Conservation (phyloP, 2,113 vertebrate species). For the Pollimyrus isidori region DNA sequence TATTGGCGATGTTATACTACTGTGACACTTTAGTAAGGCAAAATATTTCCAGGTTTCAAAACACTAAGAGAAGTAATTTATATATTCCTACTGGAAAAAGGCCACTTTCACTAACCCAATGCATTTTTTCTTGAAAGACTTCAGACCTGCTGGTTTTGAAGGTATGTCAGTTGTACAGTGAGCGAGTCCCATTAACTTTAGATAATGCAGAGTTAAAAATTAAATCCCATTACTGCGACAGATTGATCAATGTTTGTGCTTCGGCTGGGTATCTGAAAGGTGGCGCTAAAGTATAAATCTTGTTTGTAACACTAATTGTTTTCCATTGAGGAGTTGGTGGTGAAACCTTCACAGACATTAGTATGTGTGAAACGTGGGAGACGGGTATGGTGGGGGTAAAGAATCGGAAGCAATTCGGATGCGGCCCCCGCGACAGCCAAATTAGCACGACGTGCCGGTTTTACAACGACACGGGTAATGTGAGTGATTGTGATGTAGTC, state of each 20-base stretch:
- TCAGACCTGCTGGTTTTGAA: constrained; percentile 11
- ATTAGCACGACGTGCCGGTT: background rate
- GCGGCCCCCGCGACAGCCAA: background rate
- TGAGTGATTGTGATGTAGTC: background rate
- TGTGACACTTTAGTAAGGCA: constrained; percentile 1
- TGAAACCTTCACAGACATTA: background rate
- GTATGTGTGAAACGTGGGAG: background rate
- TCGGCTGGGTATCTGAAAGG: background rate
- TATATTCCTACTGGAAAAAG: background rate
- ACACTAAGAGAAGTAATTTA: background rate
- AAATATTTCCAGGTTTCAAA: background rate
- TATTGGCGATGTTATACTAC: background rate
- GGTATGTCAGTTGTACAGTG: background rate
- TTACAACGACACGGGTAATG: background rate
- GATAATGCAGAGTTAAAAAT: background rate
- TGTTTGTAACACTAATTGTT: background rate
- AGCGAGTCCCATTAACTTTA: background rate
- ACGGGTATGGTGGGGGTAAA: background rate
- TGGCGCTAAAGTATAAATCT: background rate
- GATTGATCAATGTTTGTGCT: constrained; percentile 4
- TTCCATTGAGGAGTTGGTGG: background rate
- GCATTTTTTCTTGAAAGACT: background rate
- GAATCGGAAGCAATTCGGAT: background rate
- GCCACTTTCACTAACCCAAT: background rate
- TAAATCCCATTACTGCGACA: background rate